Base-by-base conservation (phyloP, 2,113 vertebrate species). In the Forbesichthys agassizii region DNA sequence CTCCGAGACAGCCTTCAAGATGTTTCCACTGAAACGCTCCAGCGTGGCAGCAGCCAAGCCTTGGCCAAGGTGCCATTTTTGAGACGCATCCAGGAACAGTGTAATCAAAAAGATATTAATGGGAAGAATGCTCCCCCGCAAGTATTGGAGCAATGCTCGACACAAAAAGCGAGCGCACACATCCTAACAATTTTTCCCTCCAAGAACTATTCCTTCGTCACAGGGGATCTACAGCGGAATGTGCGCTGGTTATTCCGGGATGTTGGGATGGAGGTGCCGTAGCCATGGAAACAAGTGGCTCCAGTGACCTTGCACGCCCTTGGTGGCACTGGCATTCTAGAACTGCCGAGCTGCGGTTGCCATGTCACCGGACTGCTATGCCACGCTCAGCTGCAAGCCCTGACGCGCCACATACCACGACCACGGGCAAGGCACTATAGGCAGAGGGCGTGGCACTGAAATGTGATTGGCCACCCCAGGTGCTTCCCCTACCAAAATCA, bases 191-290 rank as follows among this genome's bases (percentile, higher is more conserved):
- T 79, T 83, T 84, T 69, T 55, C 54, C 55, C 52, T 64, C 49
- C 8, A 85, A 74, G 80, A 88, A 85, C 71, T 79, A 74, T 79
- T 80, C 64, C 80, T 61, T 77, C 27, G 49, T 71, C 73, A 81
- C 53, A 48, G 47, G 76, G 75, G 79, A 75, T 81, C 69, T 79
- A 73, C 46, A 11, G 69, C 11, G 77, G 79, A 88, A 86, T 84
- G 81, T 77, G 75, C 76, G 36, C 4, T 46, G 70, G 85, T 83
- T 88, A 90, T 90, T 91, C 86, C 81, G 68, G 84, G 89, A 77
- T 83, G 82, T 81, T 83, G 69, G 67, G 73, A 82, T 69, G 72
- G 79, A 81, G 61, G 52, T 27, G 18, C 57, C 77, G 81, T 88
- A 65, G n/a, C 83, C 74, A 85, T 88, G 83, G 88, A 88, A 90